A percentile compares a stretch with the other conserved stretches of the same genome.
Evolutionary conservation across 2,797 vertebrate species (phyloP).

Genomic region (Trachops cirrhosus): DNA sequence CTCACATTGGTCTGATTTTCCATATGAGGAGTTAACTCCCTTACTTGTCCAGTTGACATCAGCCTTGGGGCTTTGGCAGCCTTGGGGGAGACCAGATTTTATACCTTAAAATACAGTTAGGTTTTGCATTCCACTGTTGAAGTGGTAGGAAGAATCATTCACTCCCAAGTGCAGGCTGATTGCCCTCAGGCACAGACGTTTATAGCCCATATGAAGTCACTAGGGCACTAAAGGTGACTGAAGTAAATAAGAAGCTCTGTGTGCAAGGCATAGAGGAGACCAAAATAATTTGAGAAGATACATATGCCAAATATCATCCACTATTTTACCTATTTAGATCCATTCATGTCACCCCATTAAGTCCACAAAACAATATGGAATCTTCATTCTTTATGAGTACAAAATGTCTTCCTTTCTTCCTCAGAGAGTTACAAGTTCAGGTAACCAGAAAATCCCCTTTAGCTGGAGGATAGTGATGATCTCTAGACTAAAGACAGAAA

Average conservation of each 20-base stretch:
- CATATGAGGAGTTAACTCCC: neutral
- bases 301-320: neutral
- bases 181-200: neutral
- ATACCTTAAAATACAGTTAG: neutral
- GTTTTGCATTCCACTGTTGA: neutral
- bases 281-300: neutral
- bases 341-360: neutral
- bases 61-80: neutral
- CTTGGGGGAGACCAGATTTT: neutral
- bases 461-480: neutral
- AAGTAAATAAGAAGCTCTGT: neutral
- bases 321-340: neutral
- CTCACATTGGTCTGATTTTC: neutral
- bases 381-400: neutral
- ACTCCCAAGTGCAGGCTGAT: neutral
- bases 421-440: neutral
- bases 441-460: neutral
- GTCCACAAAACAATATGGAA: neutral
- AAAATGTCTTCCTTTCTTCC: neutral
- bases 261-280: neutral
- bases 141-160: neutral
- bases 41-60: neutral
- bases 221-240: neutral
- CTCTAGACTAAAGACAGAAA: neutral
- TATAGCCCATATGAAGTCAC: neutral